phyloP scores from a whole-genome alignment of 2,888 invertebrate species.

The Balanococcus diminutus region DNA sequence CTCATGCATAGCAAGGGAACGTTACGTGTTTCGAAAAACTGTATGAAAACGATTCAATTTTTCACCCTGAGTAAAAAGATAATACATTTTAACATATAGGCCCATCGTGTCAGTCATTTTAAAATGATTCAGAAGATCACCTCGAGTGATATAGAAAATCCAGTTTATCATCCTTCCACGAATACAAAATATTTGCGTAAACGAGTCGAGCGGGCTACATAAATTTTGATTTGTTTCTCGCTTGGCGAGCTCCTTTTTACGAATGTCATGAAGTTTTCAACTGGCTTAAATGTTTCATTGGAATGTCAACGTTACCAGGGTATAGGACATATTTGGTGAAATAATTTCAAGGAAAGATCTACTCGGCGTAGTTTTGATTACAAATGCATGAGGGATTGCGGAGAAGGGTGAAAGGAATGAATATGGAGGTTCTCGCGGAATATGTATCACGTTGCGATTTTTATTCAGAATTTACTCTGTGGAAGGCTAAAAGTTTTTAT shows the following conservation, averaged over 20 bases:
- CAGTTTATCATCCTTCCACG: conserved; percentile 9
- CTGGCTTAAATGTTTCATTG: conserved; percentile 10
- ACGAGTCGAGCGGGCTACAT: background rate
- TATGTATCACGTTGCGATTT: background rate
- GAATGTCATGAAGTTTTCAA: conserved; percentile 7
- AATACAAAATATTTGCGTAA: background rate
- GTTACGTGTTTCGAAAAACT: background rate
- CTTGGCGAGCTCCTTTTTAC: background rate
- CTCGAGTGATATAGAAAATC: background rate
- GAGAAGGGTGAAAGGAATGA: background rate
- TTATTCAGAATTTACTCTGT: background rate
- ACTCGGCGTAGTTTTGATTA: background rate
- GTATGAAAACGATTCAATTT: conserved; percentile 13
- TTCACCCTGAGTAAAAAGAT: background rate
- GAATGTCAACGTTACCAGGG: background rate
- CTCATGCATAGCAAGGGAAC: no score
- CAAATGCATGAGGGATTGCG: background rate
- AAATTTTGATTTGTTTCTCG: background rate
- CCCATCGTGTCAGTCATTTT: background rate
- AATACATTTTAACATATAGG: background rate
- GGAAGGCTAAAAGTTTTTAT: background rate
- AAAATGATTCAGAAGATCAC: conserved; percentile 16
- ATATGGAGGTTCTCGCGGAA: background rate
- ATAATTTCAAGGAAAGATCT: background rate
- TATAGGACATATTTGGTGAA: background rate